A percentile compares a stretch with the other conserved stretches of the same genome.
phyloP scores from a whole-genome alignment of 1,140 invertebrate genomes.

The Conopomorpha cramerella region DNA sequence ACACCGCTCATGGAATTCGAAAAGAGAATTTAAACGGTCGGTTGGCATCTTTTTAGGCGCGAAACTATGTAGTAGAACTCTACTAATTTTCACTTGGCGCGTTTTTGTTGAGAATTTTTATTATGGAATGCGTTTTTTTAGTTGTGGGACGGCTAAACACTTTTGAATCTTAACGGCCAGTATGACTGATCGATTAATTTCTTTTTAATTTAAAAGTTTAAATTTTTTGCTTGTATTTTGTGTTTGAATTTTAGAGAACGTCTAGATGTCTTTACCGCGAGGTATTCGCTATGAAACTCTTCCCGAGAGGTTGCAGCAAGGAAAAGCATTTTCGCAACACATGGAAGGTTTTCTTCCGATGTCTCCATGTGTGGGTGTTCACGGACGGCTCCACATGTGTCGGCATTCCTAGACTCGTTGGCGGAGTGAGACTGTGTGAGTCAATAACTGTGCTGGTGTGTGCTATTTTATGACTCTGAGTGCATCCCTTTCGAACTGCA shows the following conservation, averaged over 20 bases:
- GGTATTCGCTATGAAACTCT: constrained; percentile 61
- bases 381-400: constrained; percentile 17
- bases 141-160: constrained; percentile 36
- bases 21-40: no score
- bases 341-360: constrained; percentile 48
- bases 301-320: constrained; percentile 57
- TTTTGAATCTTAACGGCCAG: constrained; percentile 23
- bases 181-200: constrained; percentile 28
- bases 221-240: constrained; percentile 10
- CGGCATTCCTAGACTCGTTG: constrained; percentile 24
- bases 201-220: constrained; percentile 10
- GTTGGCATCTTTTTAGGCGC: no score
- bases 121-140: constrained; percentile 20
- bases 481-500: constrained; percentile 60
- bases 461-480: constrained; percentile 57
- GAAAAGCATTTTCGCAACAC: constrained; percentile 59
- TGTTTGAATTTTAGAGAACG: constrained; percentile 37
- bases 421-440: constrained; percentile 16
- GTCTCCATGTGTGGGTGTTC: constrained; percentile 21
- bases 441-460: constrained; percentile 18
- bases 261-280: constrained; percentile 58
- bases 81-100: constrained; percentile 14
- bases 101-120: constrained; percentile 19
- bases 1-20: no score
- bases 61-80: no score